A percentile compares a stretch with the other conserved stretches of the same genome.
These are phyloP conservation scores for Pseudorhombus dupliciocellatus DNA, from an alignment of 2,113 vertebrate species.

Conservation along the genomic window DNA sequence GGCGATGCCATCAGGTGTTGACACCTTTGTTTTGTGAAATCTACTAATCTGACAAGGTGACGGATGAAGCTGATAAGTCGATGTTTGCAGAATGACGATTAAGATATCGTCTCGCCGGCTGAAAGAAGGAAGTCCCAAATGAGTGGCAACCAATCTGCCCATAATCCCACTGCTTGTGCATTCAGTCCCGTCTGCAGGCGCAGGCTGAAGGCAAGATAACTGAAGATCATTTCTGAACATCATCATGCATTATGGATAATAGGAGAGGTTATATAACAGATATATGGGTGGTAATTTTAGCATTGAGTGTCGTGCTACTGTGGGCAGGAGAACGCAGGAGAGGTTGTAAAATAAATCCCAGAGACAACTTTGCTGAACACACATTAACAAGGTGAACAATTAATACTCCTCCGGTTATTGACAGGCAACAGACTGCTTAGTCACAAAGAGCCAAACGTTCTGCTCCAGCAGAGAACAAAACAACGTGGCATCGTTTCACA, in stretches of 20 bases:
- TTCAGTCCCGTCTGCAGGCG: slow-evolving; percentile 18
- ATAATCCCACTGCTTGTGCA: slow-evolving; percentile 25
- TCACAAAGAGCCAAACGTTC: slow-evolving; percentile 46
- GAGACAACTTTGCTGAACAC: slow-evolving; percentile 8
- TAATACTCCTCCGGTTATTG: slow-evolving; percentile 37
- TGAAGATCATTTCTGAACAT: slow-evolving; percentile 34
- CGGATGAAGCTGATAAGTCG: slow-evolving; percentile 5
- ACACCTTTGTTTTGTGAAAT: not conserved
- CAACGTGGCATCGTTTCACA: slow-evolving; percentile 46
- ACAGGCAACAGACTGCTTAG: slow-evolving; percentile 33
- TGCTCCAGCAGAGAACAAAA: slow-evolving; percentile 46
- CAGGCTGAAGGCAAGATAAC: slow-evolving; percentile 24
- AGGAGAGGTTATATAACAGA: slow-evolving; percentile 13
- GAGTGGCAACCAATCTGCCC: slow-evolving; percentile 22
- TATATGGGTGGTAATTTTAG: too few relatives aligned
- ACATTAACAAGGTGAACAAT: slow-evolving; percentile 42
- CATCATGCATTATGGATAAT: slow-evolving; percentile 28
- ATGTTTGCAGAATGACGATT: slow-evolving; percentile 27
- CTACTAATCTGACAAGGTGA: slow-evolving; percentile 1
- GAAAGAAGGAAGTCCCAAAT: not conserved
- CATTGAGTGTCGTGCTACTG: too few relatives aligned
- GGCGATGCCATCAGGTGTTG: not conserved
- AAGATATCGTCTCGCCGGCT: slow-evolving; percentile 7
- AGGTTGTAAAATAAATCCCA: slow-evolving; percentile 20
- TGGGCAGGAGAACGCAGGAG: too few relatives aligned